Conservation (phyloP, 2,888 invertebrate species). For the Liposcelis brunnea region DNA sequence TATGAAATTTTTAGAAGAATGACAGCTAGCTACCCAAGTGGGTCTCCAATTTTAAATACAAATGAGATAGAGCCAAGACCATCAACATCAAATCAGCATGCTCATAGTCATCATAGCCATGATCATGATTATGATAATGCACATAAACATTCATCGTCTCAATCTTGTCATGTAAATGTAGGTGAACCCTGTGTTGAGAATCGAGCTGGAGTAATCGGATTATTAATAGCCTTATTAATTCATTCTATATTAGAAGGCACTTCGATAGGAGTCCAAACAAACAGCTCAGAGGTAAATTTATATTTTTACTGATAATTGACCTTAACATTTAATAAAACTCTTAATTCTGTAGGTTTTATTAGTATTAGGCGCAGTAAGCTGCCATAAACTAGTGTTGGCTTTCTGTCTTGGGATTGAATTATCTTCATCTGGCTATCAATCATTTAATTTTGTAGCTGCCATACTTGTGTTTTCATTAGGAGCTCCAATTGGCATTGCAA, state of each 20-base stretch:
- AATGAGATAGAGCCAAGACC: not conserved
- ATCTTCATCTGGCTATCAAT: constrained; percentile 21
- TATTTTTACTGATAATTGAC: not conserved
- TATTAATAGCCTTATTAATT: constrained; percentile 54
- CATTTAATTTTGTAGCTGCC: constrained; percentile 35
- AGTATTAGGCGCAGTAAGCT: constrained; percentile 48
- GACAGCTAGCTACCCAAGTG: not conserved
- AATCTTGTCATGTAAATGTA: not conserved
- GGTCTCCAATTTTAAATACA: not conserved
- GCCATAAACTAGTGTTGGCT: constrained; percentile 65
- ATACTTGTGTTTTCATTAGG: constrained; percentile 48
- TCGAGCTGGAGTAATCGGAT: constrained; percentile 29
- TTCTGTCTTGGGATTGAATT: constrained; percentile 67
- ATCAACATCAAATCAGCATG: constrained; percentile 17
- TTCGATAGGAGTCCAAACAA: constrained; percentile 59
- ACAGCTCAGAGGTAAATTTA: constrained; percentile 36
- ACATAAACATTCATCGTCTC: constrained; percentile 5
- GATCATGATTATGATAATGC: constrained; percentile 10
- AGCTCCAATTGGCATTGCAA: constrained; percentile 46
- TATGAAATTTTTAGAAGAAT: too few relatives aligned
- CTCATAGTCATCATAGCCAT: constrained; percentile 7
- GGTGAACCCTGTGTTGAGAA: not conserved
- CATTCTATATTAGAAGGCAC: constrained; percentile 67
- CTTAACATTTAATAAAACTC: not conserved
- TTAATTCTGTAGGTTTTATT: constrained; percentile 39